Evolutionary conservation across 1,140 invertebrate genomes (phyloP).

Genomic region (Pristionchus pacificus): DNA sequence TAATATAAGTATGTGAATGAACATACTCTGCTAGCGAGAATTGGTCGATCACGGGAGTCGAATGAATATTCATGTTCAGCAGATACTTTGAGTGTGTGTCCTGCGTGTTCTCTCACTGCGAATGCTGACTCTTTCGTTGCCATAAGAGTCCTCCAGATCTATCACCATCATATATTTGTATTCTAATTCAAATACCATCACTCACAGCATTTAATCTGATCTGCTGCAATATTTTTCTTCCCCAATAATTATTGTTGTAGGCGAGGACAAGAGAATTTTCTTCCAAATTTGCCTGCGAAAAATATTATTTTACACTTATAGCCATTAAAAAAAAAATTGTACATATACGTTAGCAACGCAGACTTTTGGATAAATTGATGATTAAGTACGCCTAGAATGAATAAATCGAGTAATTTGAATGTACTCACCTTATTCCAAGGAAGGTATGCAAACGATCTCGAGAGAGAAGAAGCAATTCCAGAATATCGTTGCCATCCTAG

Average conservation of each 20-base stretch:
- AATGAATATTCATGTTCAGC: conserved; percentile 41
- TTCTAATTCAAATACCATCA: no score
- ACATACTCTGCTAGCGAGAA: conserved; percentile 43
- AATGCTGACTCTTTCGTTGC: conserved; percentile 45
- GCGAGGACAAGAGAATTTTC: conserved; percentile 47
- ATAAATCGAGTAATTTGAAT: no score
- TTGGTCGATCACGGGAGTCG: conserved; percentile 47
- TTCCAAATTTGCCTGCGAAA: conserved; percentile 34
- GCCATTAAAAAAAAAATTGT: no score
- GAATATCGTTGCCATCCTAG: conserved; percentile 54
- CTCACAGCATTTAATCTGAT: conserved; percentile 45
- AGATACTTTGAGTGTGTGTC: conserved; percentile 54
- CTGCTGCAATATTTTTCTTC: conserved; percentile 36
- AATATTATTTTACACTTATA: no score
- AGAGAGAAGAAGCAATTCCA: conserved; percentile 25
- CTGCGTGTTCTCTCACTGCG: conserved; percentile 50
- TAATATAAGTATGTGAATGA: no score
- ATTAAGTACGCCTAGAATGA: no score
- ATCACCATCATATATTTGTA: conserved; percentile 15
- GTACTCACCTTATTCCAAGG: conserved; percentile 43
- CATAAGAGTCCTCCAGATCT: conserved; percentile 47
- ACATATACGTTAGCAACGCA: no score
- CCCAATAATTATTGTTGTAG: conserved; percentile 31
- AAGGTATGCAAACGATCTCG: conserved; percentile 31
- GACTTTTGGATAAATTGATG: no score